Evolutionary conservation across 1,140 invertebrate species (phyloP).

Genomic region (Oedothorax gibbosus): DNA sequence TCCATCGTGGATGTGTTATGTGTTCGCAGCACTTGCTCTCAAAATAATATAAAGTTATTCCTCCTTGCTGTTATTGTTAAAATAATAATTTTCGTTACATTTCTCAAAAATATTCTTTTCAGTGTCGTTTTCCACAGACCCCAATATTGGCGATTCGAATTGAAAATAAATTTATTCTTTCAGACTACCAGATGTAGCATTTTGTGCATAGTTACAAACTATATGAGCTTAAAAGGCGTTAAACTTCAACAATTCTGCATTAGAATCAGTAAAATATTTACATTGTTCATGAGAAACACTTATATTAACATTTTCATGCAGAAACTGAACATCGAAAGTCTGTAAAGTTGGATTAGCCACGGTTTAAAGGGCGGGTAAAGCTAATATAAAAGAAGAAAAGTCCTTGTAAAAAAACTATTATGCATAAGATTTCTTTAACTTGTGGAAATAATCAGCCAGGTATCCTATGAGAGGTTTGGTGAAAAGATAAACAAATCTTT

Average conservation of each 20-base stretch:
- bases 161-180: not conserved
- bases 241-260: not conserved
- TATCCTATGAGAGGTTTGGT: conserved; percentile 40
- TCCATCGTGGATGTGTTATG: not conserved
- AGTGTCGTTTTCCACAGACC: too few species aligned
- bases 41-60: not conserved
- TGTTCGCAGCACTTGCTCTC: not conserved
- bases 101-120: too few species aligned
- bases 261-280: not conserved
- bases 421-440: conserved; percentile 11
- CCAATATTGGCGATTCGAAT: too few species aligned
- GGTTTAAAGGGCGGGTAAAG: not conserved
- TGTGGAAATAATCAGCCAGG: conserved; percentile 41
- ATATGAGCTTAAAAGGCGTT: not conserved
- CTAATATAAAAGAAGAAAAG: not conserved
- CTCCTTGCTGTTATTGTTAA: not conserved
- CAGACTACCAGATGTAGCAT: not conserved
- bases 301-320: not conserved
- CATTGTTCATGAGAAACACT: not conserved
- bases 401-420: conserved; percentile 3
- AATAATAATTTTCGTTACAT: too few species aligned
- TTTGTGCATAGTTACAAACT: not conserved
- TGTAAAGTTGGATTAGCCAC: not conserved
- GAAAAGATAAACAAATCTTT: conserved; percentile 29
- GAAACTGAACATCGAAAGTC: not conserved